Evolutionary conservation across 2,888 invertebrate genomes (phyloP), one percentile per base, ranked within the genome.

Genomic region (Mactromeris polynyma): DNA sequence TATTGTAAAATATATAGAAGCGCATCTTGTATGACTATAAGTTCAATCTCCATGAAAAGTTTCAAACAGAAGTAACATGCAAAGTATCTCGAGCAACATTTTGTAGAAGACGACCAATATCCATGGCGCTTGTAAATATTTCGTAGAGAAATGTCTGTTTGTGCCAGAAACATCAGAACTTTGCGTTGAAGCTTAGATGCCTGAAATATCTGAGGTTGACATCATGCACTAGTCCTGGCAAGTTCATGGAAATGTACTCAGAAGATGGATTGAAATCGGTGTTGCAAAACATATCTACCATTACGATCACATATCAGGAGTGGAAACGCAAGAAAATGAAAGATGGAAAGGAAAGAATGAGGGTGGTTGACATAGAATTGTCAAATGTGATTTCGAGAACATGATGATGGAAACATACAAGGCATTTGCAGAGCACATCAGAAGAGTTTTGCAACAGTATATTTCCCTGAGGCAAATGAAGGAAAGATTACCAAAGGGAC

Each of bases 371-470:
- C 51, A 26, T 51, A n/a, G 82, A 90, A 69, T 7, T 84, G 21
- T 36, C 80, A 2, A 88, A 85, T 51, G 42, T 17, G 88, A 89
- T 19, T 88, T 96, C 94, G 33, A 96, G 96, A 33, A 96, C 96
- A 87, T 96, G 96, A 21, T 97, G 96, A 31, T 90, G 90, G 36
- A 94, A 93, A 88, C 95, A 91, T 90, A 96, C 94, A 91, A 84
- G n/a, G 81, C 51, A 88, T 91, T 90, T 80, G 79, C 26, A 26
- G 77, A n/a, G 2, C 90, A 91, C 36, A 83, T 90, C 26, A 19
- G 80, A 2, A 86, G 77, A 82, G 85, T 86, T 21, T 40, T 54
- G 14, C 64, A 81, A 21, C 86, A 89, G 21, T 91, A 83, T 36
- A 73, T 17, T 31, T 42, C 54, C 0, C n/a, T 83, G 11, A 78